These are phyloP conservation scores for Strix occidentalis DNA, from an alignment of 2,797 vertebrate genomes.

Conservation along the genomic window DNA sequence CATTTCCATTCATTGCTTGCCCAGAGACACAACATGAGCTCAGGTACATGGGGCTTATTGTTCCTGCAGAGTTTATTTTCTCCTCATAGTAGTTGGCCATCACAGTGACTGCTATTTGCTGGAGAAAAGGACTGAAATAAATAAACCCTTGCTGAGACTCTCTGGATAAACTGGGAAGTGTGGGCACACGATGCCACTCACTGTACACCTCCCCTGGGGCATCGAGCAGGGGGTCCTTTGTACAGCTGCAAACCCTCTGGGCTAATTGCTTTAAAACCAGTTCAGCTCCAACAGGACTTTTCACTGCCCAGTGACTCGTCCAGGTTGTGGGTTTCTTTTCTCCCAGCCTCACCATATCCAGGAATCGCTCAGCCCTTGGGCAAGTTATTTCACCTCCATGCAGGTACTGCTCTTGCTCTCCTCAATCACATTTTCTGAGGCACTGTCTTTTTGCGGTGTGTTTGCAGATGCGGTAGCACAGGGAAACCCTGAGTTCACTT, in stretches of 20 bases:
- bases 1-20: background rate
- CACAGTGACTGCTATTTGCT: background rate
- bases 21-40: background rate
- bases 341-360: rapidly evolving
- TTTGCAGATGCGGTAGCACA: background rate
- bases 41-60: background rate
- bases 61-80: background rate
- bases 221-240: rapidly evolving
- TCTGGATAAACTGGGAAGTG: background rate
- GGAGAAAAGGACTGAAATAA: background rate
- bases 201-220: background rate
- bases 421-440: background rate
- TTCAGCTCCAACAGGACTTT: background rate
- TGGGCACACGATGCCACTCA: rapidly evolving
- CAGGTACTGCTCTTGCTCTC: background rate
- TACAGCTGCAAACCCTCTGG: background rate
- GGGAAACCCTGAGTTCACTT: background rate
- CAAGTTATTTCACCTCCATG: rapidly evolving
- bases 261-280: background rate
- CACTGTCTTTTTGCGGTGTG: background rate
- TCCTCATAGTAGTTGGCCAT: background rate
- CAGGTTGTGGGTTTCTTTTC: background rate
- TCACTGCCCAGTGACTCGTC: background rate
- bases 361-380: background rate
- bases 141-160: background rate